Percentiles rank a stretch among this genome's conserved stretches.
These are phyloP conservation scores for Chydorus sphaericus DNA, from an alignment of 2,888 invertebrate genomes.

Conservation along the genomic window DNA sequence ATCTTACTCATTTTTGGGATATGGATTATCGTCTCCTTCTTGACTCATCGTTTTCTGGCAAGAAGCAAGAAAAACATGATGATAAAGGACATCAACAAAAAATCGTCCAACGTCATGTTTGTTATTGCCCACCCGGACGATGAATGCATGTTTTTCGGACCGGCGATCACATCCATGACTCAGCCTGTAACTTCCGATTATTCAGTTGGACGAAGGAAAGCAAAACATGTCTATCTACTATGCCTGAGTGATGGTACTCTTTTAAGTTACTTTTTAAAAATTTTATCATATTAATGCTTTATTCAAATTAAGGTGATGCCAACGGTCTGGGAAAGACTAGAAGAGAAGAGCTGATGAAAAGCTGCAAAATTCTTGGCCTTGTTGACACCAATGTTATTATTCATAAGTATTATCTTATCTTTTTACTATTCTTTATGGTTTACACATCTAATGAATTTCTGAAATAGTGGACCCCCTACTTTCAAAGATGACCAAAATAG, in stretches of 20 bases:
- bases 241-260: constrained; percentile 8
- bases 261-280: background rate
- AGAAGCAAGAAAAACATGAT: background rate
- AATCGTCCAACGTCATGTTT: constrained; percentile 25
- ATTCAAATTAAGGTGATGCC: constrained; percentile 40
- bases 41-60: background rate
- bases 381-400: constrained; percentile 41
- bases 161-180: constrained; percentile 23
- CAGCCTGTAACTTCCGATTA: background rate
- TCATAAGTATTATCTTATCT: background rate
- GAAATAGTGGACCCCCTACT: background rate
- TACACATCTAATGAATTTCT: background rate
- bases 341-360: constrained; percentile 63
- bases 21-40: background rate
- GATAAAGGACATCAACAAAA: background rate
- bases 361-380: constrained; percentile 66
- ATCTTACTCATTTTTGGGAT: background rate
- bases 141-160: constrained; percentile 42
- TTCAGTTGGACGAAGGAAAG: background rate
- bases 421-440: background rate
- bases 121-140: constrained; percentile 43
- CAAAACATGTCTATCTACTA: constrained; percentile 1
- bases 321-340: constrained; percentile 47
- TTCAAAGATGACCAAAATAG: constrained; percentile 59
- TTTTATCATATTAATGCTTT: no score